Evolutionary conservation across 2,113 vertebrate genomes (phyloP).

Genomic region (Cromileptes altivelis): DNA sequence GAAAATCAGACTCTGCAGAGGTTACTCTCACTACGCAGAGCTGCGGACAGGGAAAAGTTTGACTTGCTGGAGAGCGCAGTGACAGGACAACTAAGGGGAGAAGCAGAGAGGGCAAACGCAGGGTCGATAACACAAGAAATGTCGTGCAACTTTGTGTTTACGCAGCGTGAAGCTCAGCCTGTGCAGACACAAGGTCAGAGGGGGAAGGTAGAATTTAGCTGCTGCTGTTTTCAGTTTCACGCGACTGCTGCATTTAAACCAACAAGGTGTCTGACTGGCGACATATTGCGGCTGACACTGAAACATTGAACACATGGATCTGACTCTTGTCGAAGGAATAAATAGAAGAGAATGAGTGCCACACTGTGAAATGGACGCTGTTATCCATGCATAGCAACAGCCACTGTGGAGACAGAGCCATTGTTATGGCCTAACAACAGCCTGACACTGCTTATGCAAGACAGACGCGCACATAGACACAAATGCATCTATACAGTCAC

Average conservation of each 20-base stretch:
- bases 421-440: conserved; percentile 57
- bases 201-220: not conserved
- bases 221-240: conserved; percentile 1
- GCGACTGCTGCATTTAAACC: not conserved
- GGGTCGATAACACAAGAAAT: not conserved
- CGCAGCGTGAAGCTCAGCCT: not conserved
- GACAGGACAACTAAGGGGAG: conserved; percentile 14
- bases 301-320: not conserved
- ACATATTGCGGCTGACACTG: conserved; percentile 9
- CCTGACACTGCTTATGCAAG: conserved; percentile 46
- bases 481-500: conserved; percentile 32
- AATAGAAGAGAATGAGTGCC: conserved; percentile 15
- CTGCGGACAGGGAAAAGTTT: conserved; percentile 22
- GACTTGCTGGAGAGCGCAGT: not conserved
- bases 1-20: conserved; percentile 36
- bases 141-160: not conserved
- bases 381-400: conserved; percentile 61
- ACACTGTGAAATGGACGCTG: conserved; percentile 51
- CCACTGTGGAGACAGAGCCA: conserved; percentile 52
- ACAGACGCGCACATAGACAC: conserved; percentile 21
- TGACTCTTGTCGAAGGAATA: conserved; percentile 27
- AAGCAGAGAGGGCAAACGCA: not conserved
- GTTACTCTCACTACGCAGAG: conserved; percentile 21
- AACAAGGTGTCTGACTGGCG: not conserved
- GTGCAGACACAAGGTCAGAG: not conserved